These are phyloP conservation scores for Brachionus sp. DNA, from an alignment of 1,140 invertebrate species.

Conservation along the genomic window DNA sequence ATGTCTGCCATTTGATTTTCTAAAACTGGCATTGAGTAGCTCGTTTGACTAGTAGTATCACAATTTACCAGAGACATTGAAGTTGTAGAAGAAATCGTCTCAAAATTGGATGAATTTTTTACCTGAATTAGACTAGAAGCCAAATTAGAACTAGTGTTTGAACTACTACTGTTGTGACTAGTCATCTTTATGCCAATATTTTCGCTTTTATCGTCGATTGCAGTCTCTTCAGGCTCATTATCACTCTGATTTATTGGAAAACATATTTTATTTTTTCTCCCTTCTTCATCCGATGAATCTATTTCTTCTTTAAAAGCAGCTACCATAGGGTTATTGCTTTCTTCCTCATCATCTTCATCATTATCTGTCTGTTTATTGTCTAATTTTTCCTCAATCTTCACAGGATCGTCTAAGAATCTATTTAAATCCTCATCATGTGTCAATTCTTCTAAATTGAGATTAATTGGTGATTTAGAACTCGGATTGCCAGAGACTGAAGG, in stretches of 20 bases:
- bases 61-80: conserved; percentile 19
- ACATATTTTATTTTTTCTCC: background rate
- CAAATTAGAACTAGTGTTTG: background rate
- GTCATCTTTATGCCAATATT: background rate
- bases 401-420: background rate
- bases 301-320: conserved; percentile 50
- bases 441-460: conserved; percentile 14
- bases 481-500: background rate
- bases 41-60: background rate
- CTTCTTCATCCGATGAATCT: conserved; percentile 47
- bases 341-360: conserved; percentile 20
- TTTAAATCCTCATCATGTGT: conserved; percentile 1
- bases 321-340: conserved; percentile 49
- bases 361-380: background rate
- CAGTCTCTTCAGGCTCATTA: background rate
- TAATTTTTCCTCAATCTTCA: background rate
- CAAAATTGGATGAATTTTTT: conserved; percentile 9
- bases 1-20: conserved; percentile 24
- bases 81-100: background rate
- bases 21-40: background rate
- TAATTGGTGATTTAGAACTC: background rate
- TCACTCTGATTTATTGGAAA: background rate
- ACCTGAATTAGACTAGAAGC: background rate
- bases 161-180: conserved; percentile 24
- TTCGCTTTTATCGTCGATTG: background rate